A percentile compares a stretch with the other conserved stretches of the same genome.
phyloP scores from a whole-genome alignment of 2,797 vertebrate species.

The Sternotherus odoratus region DNA sequence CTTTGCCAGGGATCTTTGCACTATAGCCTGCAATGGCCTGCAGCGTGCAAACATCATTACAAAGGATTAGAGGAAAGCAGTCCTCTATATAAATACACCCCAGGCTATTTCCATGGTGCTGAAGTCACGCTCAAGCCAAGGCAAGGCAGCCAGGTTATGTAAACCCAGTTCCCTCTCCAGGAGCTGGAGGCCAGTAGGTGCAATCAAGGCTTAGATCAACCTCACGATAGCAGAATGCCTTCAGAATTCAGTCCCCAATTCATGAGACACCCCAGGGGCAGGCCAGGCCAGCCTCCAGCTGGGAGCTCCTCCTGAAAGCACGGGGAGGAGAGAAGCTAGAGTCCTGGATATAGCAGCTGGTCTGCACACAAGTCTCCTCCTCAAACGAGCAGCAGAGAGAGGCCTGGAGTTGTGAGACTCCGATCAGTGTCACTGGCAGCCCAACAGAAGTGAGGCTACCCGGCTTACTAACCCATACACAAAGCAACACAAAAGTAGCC shows the following conservation, averaged over 20 bases:
- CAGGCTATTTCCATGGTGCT: not conserved
- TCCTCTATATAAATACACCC: accelerated
- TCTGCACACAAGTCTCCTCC: not conserved
- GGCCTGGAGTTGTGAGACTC: accelerated
- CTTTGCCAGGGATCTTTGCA: not conserved
- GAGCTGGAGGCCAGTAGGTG: accelerated
- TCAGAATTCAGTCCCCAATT: not conserved
- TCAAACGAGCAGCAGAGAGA: not conserved
- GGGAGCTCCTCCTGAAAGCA: not conserved
- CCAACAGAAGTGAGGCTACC: not conserved
- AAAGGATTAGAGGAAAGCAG: accelerated
- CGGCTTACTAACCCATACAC: accelerated
- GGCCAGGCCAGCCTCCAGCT: no score
- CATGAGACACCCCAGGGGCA: not conserved
- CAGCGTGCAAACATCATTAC: not conserved
- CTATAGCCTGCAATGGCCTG: accelerated
- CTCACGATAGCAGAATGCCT: not conserved
- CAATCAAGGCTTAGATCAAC: accelerated
- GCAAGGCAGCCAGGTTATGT: not conserved
- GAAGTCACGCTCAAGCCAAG: not conserved
- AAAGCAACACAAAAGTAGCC: not conserved
- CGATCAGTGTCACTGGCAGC: accelerated
- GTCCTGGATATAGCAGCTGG: not conserved
- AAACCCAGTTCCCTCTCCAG: not conserved
- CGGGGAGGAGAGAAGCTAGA: not conserved